Base-by-base conservation (phyloP, 2,888 invertebrate genomes). In the Rotaria socialis region DNA sequence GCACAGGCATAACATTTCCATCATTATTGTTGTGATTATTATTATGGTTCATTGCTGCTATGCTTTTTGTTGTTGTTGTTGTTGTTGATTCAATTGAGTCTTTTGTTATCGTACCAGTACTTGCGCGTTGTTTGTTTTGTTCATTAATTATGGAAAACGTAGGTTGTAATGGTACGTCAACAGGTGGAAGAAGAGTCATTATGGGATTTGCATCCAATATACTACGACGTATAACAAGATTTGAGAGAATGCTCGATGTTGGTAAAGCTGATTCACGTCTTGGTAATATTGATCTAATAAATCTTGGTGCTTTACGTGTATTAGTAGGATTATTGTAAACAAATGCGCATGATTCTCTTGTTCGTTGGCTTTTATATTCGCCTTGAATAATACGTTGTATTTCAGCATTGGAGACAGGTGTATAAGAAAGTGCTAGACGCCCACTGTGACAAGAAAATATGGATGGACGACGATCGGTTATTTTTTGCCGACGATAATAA, bases 381-480 rank as follows among this genome's bases (percentile, higher is more conserved):
- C 80, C 80, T 24, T 47, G 80, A 80, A 80, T 80, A n/a, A 80
- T 43, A 43, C 80, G 80, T 47, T 80, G 80, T 43, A 80, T 14
- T 47, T 80, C 80, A 47, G 80, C 80, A 11, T 43, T 22, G 3
- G 80, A 43, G 22, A 80, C 80, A 80, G 80, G 80, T 80, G 80
- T 80, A 80, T 80, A 80, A 10, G 80, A 47, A 10, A 80, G 80
- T 6, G 47, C 80, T 11, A 80, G n/a, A 80, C 80, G 80, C 47
- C 80, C 80, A 47, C 24, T 80, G n/a, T 47, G 80, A 47, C 2
- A 24, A 10, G 10, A n/a, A 4, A 47, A 2, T n/a, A 80, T n/a
- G 14, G 80, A 80, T 7, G n/a, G 11, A 14, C 80, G 80, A 47
- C 47, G 80, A 80, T 24, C n/a, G 1, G 80, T 24, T 2, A 22